phyloP scores from a whole-genome alignment of 2,888 invertebrate genomes.

The Branchipolynoe longqiensis region DNA sequence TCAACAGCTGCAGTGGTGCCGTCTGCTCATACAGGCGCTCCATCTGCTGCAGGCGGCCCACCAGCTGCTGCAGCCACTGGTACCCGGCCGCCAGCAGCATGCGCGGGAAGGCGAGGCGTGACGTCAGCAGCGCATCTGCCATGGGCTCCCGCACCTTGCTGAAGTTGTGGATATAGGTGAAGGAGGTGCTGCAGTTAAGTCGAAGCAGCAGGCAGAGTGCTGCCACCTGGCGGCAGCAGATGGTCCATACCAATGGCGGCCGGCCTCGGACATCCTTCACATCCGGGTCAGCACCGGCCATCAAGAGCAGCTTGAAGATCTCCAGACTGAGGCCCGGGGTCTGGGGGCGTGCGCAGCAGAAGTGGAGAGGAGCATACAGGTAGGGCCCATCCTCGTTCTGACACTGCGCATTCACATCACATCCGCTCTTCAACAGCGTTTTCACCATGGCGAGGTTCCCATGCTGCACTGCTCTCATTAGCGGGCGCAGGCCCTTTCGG shows the following conservation, averaged over 20 bases:
- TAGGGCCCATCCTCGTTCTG: slow-evolving; percentile 53
- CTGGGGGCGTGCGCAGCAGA: slow-evolving; percentile 47
- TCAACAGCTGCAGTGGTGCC: background rate
- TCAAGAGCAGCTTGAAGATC: slow-evolving; percentile 22
- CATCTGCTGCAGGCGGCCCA: slow-evolving; percentile 23
- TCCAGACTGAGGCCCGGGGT: slow-evolving; percentile 21
- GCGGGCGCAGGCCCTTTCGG: slow-evolving; percentile 28
- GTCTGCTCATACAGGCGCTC: slow-evolving; percentile 20
- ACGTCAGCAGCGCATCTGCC: slow-evolving; percentile 28
- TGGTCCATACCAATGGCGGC: slow-evolving; percentile 20
- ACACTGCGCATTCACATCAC: slow-evolving; percentile 42
- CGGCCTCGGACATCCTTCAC: slow-evolving; percentile 27
- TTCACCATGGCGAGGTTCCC: slow-evolving; percentile 46
- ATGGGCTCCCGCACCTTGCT: slow-evolving; percentile 35
- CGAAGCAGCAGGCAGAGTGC: slow-evolving; percentile 32
- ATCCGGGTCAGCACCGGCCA: slow-evolving; percentile 37
- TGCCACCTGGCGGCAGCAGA: slow-evolving; percentile 36
- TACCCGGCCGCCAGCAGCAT: slow-evolving; percentile 36
- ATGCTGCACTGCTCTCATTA: slow-evolving; percentile 37
- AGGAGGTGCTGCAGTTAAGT: background rate
- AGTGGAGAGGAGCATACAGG: slow-evolving; percentile 47
- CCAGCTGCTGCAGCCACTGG: slow-evolving; percentile 10
- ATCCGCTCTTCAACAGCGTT: slow-evolving; percentile 37
- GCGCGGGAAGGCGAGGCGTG: slow-evolving; percentile 37
- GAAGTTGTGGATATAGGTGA: slow-evolving; percentile 29